A percentile compares a stretch with the other conserved stretches of the same genome.
Evolutionary conservation across 2,113 vertebrate species (phyloP).

Genomic region (Panthera leo): DNA sequence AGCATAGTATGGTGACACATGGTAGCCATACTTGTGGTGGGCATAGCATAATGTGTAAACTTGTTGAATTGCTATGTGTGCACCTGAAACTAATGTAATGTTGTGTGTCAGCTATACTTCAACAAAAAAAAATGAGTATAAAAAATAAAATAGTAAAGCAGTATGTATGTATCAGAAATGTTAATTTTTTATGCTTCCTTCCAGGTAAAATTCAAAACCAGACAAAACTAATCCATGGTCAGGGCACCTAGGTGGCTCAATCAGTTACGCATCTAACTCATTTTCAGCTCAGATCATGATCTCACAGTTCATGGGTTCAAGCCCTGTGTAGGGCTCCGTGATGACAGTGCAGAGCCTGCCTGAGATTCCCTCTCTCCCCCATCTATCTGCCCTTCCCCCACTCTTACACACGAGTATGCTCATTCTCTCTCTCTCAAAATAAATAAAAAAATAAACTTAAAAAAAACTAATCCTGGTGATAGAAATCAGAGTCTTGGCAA

Average conservation of each 20-base stretch:
- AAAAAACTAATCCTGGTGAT: background rate
- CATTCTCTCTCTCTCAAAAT: no score
- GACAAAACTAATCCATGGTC: background rate
- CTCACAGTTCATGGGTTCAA: no score
- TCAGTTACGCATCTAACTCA: no score
- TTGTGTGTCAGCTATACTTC: background rate
- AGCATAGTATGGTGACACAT: background rate
- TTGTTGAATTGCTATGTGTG: background rate
- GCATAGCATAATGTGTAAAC: background rate
- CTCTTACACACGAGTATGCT: no score
- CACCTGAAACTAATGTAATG: background rate
- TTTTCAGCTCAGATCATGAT: no score
- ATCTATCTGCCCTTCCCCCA: no score
- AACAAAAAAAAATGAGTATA: background rate
- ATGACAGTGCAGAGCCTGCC: no score
- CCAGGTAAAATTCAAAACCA: constrained; percentile 30
- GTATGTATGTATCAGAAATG: background rate
- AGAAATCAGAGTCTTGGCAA: background rate
- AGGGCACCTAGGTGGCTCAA: no score
- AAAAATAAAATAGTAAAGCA: background rate
- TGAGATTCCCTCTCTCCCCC: no score
- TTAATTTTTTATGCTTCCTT: background rate
- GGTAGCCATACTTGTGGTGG: background rate
- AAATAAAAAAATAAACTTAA: no score
- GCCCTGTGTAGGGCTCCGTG: no score